Percentiles rank a stretch among this genome's conserved stretches.
These are phyloP conservation scores for Cliona cf. orientalis DNA, from an alignment of 37 sponge, comb jelly and placozoan species.

Conservation along the genomic window DNA sequence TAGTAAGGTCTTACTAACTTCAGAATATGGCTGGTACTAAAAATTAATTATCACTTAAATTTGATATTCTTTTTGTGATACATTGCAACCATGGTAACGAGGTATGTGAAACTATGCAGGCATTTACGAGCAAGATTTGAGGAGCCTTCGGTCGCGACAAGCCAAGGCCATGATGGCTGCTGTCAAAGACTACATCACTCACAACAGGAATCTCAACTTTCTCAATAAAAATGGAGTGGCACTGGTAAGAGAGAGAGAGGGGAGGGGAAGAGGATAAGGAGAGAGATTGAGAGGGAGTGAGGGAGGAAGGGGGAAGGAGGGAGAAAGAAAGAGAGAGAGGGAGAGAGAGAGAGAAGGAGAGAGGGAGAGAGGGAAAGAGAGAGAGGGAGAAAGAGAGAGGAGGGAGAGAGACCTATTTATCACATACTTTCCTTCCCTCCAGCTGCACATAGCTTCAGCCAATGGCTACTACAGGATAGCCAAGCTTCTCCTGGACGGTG, in stretches of 20 bases:
- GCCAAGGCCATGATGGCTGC: slow-evolving; percentile 66
- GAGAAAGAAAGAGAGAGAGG: too few relatives aligned
- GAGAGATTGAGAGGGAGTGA: too few relatives aligned
- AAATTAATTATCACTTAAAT: too few relatives aligned
- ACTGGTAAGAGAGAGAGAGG: slow-evolving; percentile 62
- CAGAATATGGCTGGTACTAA: too few relatives aligned
- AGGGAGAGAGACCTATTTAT: too few relatives aligned
- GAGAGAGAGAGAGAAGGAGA: too few relatives aligned
- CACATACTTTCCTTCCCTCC: background rate
- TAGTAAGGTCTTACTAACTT: too few relatives aligned
- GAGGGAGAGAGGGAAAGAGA: too few relatives aligned
- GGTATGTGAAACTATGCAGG: slow-evolving; percentile 28
- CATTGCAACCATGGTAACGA: background rate
- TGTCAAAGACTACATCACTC: slow-evolving; percentile 18
- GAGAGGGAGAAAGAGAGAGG: too few relatives aligned
- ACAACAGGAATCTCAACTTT: slow-evolving; percentile 32
- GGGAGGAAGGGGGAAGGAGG: too few relatives aligned
- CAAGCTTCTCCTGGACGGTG: slow-evolving; percentile 54
- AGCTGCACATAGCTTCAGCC: slow-evolving; percentile 84
- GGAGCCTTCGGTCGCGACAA: slow-evolving; percentile 28
- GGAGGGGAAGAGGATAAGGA: too few relatives aligned
- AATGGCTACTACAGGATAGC: slow-evolving; percentile 79
- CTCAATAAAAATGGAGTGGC: slow-evolving; percentile 65
- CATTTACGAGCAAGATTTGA: slow-evolving; percentile 43
- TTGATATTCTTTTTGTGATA: background rate